Evolutionary conservation across 2,113 vertebrate species (phyloP).

Genomic region (Beaufortia kweichowensis): DNA sequence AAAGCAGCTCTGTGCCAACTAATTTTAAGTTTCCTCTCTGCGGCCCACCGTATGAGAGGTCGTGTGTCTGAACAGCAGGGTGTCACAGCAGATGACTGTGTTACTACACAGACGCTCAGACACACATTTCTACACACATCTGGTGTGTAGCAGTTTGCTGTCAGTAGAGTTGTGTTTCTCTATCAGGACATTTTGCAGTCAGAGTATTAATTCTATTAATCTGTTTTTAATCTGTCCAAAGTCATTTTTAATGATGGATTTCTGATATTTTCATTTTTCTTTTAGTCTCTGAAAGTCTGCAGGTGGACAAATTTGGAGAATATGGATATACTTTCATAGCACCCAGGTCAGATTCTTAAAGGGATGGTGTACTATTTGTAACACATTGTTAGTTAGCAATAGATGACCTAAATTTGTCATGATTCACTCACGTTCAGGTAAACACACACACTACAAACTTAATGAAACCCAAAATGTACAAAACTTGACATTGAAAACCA

Average conservation of each 20-base stretch:
- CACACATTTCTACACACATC: slow-evolving; percentile 24
- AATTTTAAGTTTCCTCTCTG: background rate
- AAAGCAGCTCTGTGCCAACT: background rate
- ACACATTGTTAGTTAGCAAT: too few relatives aligned
- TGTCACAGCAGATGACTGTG: slow-evolving; percentile 5
- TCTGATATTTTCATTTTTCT: slow-evolving; percentile 50
- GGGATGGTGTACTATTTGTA: background rate
- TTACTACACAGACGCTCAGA: slow-evolving; percentile 15
- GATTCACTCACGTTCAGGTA: background rate
- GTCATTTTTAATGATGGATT: background rate
- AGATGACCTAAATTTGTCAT: background rate
- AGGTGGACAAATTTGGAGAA: slow-evolving; percentile 86
- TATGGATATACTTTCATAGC: slow-evolving; percentile 88
- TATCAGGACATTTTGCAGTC: slow-evolving; percentile 11
- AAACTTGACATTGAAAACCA: too few relatives aligned
- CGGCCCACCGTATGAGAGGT: background rate
- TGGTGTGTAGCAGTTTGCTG: background rate
- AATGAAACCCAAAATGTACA: too few relatives aligned
- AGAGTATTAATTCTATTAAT: background rate
- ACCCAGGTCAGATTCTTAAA: slow-evolving; percentile 82
- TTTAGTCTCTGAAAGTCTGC: slow-evolving; percentile 88
- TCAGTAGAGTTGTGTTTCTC: background rate
- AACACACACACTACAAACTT: too few relatives aligned
- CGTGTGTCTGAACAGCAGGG: slow-evolving; percentile 31
- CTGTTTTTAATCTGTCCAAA: background rate